Percentiles rank a stretch among this genome's conserved stretches.
Evolutionary conservation across 2,888 invertebrate species (phyloP).

Genomic region (Uloborus plumipes): DNA sequence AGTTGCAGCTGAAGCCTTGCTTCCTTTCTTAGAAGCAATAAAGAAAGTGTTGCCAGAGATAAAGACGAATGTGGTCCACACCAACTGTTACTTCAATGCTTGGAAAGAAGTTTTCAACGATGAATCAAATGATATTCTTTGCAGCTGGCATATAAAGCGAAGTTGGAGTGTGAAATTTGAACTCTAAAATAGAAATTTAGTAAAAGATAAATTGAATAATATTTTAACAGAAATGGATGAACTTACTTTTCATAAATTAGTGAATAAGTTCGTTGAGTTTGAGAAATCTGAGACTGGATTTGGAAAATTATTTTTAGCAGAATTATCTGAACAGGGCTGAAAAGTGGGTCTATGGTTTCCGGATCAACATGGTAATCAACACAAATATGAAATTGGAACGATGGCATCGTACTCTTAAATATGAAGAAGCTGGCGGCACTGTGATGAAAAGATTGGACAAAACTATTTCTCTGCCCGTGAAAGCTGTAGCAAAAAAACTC

Average conservation of each 20-base stretch:
- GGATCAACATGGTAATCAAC: background rate
- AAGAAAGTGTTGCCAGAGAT: no score
- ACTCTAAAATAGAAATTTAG: background rate
- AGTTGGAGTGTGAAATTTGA: background rate
- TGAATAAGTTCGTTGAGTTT: background rate
- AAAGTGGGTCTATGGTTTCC: background rate
- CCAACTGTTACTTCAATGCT: no score
- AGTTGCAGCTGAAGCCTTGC: no score
- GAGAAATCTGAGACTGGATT: background rate
- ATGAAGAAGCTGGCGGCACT: background rate
- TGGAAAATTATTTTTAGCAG: background rate
- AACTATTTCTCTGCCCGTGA: no score
- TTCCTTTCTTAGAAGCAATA: no score
- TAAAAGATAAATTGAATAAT: background rate
- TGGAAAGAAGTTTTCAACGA: no score
- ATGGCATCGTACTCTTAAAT: background rate
- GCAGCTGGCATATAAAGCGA: no score
- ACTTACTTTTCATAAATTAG: background rate
- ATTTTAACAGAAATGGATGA: background rate
- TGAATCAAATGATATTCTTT: no score
- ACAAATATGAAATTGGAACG: background rate
- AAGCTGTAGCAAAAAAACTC: background rate
- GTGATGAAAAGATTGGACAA: background rate
- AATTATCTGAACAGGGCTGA: background rate
- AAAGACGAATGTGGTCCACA: no score